phyloP scores from a whole-genome alignment of 2,797 vertebrate species.

The Sebastes alutus region DNA sequence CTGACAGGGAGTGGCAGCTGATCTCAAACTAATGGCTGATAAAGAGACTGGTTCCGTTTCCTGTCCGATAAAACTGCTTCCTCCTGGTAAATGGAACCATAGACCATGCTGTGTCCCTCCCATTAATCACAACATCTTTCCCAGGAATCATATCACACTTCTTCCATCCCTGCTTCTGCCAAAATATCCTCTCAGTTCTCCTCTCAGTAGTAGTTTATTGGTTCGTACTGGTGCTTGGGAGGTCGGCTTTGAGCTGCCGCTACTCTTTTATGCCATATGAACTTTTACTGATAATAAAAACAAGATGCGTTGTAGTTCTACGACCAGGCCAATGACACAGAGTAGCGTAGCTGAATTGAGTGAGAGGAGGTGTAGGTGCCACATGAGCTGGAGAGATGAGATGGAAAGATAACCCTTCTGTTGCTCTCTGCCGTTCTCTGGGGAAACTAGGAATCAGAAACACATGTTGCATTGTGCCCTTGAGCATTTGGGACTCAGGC shows the following conservation, averaged over 20 bases:
- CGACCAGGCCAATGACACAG: neutral
- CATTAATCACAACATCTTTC: conserved; percentile 48
- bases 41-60: conserved; percentile 57
- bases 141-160: conserved; percentile 14
- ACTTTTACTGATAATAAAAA: conserved; percentile 2
- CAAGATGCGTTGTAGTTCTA: neutral
- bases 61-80: conserved; percentile 63
- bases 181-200: neutral
- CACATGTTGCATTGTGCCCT: conserved; percentile 53
- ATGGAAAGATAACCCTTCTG: conserved; percentile 49
- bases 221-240: neutral
- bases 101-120: neutral
- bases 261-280: neutral
- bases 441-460: conserved; percentile 49
- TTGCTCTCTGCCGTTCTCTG: conserved; percentile 36
- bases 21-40: conserved; percentile 49
- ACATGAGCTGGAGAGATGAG: conserved; percentile 29
- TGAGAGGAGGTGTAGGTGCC: conserved; percentile 14
- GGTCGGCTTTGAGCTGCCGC: neutral
- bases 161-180: neutral
- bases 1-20: conserved; percentile 44
- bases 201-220: neutral
- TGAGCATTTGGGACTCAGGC: conserved; percentile 22
- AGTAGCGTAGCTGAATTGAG: neutral
- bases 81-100: conserved; percentile 15